These are phyloP conservation scores for Aethes cnicana DNA, from an alignment of 2,888 invertebrate species.

Conservation along the genomic window DNA sequence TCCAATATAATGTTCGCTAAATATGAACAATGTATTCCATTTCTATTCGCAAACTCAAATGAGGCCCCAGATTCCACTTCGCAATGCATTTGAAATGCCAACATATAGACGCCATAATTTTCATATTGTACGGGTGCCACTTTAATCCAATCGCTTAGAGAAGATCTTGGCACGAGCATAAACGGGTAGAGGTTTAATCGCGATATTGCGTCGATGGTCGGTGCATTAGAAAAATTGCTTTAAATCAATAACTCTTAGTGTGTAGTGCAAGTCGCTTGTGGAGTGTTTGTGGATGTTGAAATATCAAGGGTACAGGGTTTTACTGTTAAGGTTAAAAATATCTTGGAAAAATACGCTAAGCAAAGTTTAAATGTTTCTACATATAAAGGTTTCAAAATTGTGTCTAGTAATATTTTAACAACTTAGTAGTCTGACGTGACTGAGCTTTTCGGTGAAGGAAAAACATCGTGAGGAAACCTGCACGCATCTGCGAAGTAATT, in stretches of 20 bases:
- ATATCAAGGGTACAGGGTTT: too few species aligned
- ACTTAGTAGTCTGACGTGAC: too few species aligned
- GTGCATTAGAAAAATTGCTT: conserved; percentile 60
- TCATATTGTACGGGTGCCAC: conserved; percentile 22
- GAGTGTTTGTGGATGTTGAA: too few species aligned
- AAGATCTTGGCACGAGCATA: conserved; percentile 44
- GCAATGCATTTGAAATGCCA: not conserved
- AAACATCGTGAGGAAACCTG: too few species aligned
- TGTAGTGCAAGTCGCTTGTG: too few species aligned
- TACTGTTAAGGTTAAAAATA: not conserved
- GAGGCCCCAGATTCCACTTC: not conserved
- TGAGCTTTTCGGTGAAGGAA: too few species aligned
- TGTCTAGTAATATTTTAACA: too few species aligned
- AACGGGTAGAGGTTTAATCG: conserved; percentile 47
- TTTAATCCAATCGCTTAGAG: conserved; percentile 31
- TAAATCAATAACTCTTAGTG: conserved; percentile 45
- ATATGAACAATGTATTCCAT: not conserved
- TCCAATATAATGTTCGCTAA: too few species aligned
- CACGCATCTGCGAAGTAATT: too few species aligned
- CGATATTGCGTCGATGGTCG: conserved; percentile 52
- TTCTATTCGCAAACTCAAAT: not conserved
- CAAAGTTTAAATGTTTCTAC: too few species aligned
- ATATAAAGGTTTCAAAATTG: too few species aligned
- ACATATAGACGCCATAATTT: conserved; percentile 19
- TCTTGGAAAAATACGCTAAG: not conserved